phyloP scores from a whole-genome alignment of 2,888 invertebrate species.

The Agrenia bidenticulata region DNA sequence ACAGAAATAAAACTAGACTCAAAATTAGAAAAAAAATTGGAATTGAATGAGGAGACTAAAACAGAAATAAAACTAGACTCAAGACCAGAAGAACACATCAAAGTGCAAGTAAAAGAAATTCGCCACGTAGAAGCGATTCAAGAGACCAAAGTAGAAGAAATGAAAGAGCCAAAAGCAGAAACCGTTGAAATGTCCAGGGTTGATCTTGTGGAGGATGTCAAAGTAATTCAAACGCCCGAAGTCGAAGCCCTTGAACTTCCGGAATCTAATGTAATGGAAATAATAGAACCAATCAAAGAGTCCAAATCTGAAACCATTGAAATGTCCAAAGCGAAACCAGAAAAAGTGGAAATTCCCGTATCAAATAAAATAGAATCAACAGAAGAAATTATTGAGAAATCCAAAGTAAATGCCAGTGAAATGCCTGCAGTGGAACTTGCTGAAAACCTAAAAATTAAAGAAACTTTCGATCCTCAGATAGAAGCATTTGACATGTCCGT shows the following conservation, averaged over 20 bases:
- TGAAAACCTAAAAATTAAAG: too few species aligned
- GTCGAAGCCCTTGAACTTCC: neutral
- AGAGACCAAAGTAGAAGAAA: neutral
- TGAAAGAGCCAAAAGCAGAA: neutral
- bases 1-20: too few species aligned
- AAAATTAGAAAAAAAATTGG: too few species aligned
- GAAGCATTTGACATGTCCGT: too few species aligned
- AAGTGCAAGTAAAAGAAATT: neutral
- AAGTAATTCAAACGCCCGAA: neutral
- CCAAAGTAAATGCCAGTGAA: too few species aligned
- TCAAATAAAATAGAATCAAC: too few species aligned
- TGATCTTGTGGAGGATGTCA: neutral
- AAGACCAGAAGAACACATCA: neutral
- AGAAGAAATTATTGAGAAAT: too few species aligned
- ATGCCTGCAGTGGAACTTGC: too few species aligned
- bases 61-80: too few species aligned
- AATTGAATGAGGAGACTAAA: too few species aligned
- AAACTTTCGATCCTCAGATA: too few species aligned
- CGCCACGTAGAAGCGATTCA: neutral
- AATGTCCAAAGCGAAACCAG: neutral
- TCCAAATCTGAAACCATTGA: neutral
- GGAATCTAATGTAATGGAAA: neutral
- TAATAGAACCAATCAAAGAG: neutral
- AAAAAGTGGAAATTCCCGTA: neutral
- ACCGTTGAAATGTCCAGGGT: neutral